These are phyloP conservation scores for Tamias sibiricus DNA, from an alignment of 2,113 vertebrate genomes.

Conservation along the genomic window DNA sequence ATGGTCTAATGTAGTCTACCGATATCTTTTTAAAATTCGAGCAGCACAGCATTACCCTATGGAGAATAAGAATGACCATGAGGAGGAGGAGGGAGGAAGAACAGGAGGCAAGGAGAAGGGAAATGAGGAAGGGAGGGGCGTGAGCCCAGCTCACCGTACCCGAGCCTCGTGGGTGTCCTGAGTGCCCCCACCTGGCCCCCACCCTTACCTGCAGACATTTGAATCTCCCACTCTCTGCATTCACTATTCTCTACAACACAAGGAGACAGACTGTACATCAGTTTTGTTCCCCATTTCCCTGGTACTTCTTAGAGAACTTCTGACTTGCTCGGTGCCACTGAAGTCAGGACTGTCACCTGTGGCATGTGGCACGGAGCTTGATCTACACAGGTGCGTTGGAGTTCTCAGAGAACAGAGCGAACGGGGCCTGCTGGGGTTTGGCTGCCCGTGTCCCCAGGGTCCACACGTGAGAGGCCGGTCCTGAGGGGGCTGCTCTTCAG, in stretches of 20 bases:
- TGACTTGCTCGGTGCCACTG: not conserved
- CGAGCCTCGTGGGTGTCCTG: not conserved
- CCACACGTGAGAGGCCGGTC: too few species aligned
- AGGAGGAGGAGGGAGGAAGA: not conserved
- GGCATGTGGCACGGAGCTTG: not conserved
- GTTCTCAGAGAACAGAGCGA: not conserved
- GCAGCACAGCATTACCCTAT: not conserved
- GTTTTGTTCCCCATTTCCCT: not conserved
- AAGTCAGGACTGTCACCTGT: not conserved
- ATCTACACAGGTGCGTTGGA: not conserved
- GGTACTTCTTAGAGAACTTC: not conserved
- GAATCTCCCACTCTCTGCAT: not conserved
- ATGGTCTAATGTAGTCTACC: not conserved
- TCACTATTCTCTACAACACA: not conserved
- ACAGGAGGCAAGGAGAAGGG: not conserved
- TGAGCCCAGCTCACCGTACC: not conserved
- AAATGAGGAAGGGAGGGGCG: not conserved
- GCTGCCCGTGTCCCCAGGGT: too few species aligned
- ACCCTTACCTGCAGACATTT: not conserved
- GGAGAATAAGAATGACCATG: not conserved
- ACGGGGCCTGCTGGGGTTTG: too few species aligned
- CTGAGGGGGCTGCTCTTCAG: too few species aligned
- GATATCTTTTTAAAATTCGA: not conserved
- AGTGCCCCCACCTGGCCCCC: not conserved
- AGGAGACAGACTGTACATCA: not conserved